phyloP scores from a whole-genome alignment of 2,113 vertebrate species.

The Sterna hirundo region DNA sequence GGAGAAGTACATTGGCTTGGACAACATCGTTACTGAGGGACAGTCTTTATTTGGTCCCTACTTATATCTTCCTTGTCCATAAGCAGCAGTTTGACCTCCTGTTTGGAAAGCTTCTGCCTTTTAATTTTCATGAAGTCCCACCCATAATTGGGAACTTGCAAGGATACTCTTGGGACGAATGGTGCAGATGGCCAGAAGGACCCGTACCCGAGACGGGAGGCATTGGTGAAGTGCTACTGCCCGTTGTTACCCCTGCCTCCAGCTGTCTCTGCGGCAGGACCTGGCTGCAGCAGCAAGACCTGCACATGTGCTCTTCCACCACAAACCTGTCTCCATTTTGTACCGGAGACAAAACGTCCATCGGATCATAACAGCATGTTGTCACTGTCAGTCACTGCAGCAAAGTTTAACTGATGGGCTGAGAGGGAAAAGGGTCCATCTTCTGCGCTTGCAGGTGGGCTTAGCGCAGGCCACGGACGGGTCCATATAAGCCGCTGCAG shows the following conservation, averaged over 20 bases:
- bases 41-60: not conserved
- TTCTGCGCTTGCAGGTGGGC: not conserved
- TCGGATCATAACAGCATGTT: rapidly evolving
- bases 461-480: not conserved
- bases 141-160: not conserved
- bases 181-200: not conserved
- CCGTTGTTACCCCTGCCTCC: not conserved
- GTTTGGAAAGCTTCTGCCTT: not conserved
- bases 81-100: not conserved
- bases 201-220: rapidly evolving
- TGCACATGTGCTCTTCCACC: not conserved
- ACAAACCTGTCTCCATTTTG: not conserved
- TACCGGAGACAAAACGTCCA: not conserved
- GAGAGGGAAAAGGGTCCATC: not conserved
- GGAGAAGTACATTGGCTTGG: not conserved
- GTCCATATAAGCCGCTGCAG: not conserved
- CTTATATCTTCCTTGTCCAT: not conserved
- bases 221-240: rapidly evolving
- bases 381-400: not conserved
- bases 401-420: not conserved
- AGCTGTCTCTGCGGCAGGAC: not conserved
- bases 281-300: not conserved
- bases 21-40: not conserved
- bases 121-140: not conserved
- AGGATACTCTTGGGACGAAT: not conserved